phyloP scores from a whole-genome alignment of 2,797 vertebrate species.

The Leptatherina wallacei region DNA sequence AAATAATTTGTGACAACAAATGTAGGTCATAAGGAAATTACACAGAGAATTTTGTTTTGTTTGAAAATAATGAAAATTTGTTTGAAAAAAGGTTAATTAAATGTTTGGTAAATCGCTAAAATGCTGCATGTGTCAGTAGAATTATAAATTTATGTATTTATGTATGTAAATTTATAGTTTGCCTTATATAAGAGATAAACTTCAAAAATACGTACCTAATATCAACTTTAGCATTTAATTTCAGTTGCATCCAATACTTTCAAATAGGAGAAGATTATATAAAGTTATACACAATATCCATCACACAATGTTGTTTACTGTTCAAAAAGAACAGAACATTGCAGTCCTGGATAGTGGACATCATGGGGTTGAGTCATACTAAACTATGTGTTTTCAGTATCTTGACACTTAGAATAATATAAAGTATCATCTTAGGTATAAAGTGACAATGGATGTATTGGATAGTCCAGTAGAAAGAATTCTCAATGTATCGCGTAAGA shows the following conservation, averaged over 20 bases:
- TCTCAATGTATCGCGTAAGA: too few species aligned
- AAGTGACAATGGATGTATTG: too few species aligned
- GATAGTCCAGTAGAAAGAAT: too few species aligned
- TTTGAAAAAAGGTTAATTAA: neutral
- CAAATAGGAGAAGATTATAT: neutral
- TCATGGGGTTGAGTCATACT: neutral
- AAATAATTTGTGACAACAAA: neutral
- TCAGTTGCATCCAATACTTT: neutral
- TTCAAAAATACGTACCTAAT: too few species aligned
- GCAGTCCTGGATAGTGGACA: neutral
- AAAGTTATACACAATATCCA: neutral
- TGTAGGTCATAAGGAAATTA: neutral
- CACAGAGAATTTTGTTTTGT: neutral
- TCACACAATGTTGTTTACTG: neutral
- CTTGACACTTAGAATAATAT: too few species aligned
- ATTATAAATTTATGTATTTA: too few species aligned
- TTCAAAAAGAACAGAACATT: slow-evolving; percentile 4
- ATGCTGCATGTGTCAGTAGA: neutral
- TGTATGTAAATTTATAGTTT: too few species aligned
- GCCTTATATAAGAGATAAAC: too few species aligned
- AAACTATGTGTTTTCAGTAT: too few species aligned
- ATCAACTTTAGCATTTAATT: neutral
- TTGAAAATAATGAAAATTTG: neutral
- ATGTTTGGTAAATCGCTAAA: neutral
- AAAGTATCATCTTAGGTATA: too few species aligned